Base-by-base conservation (phyloP, 2,797 vertebrate genomes). In the Odontamblyopus rebecca region DNA sequence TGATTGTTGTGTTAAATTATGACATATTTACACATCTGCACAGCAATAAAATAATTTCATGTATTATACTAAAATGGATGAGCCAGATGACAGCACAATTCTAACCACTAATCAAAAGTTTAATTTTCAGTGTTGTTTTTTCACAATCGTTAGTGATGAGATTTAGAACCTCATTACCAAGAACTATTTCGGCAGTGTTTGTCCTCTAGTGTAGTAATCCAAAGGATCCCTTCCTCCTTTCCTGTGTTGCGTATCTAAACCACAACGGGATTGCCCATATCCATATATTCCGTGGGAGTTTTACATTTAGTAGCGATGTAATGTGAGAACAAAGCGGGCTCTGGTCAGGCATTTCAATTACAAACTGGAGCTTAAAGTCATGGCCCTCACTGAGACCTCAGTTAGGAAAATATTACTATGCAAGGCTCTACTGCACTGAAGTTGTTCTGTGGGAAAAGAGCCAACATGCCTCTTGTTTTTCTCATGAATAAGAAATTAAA, bases 401-500 rank as follows among this genome's bases (percentile, higher is more conserved):
- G 65, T 71, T 69, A 53, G 60, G 44, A 35, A 78, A 84, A 83
- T 61, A 82, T 64, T 69, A 73, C 64, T 50, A 75, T 59, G 50
- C 12, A 70, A 60, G 64, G 67, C 57, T 84, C 75, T 66, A 69
- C 30, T 35, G 69, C 65, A 61, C 76, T 70, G 44, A 72, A 69
- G 44, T 80, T 74, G 44, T 68, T 80, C 64, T 70, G 68, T 67
- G 71, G 67, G 61, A 73, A 79, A 30, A n/a, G 68, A 77, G 82
- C 73, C 77, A 85, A 83, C 80, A 63, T 73, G 70, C 62, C 75
- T 80, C 77, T 85, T 91, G 86, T 86, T 89, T 87, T 86, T 84
- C 79, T 90, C 81, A 89, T 89, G 61, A 89, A 88, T 89, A 89
- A 89, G 72, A 88, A 69, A 91, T 89, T 69, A 87, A 81, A 86